A percentile compares a stretch with the other conserved stretches of the same genome.
These are phyloP conservation scores for Ceratoteleas bidentatus DNA, from an alignment of 1,140 invertebrate species.

Conservation along the genomic window DNA sequence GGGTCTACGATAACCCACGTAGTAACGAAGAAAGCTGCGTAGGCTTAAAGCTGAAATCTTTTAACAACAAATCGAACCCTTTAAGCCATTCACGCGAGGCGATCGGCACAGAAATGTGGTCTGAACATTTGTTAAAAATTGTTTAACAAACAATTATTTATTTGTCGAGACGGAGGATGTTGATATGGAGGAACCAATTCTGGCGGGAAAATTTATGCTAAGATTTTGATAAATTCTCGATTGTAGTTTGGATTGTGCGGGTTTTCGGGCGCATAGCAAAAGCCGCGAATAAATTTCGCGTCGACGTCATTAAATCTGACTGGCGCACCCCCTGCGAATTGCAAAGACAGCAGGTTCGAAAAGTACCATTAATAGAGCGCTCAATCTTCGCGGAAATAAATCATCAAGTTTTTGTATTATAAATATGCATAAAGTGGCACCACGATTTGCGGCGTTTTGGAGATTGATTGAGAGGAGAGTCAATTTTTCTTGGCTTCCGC, in stretches of 20 bases:
- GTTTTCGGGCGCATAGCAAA: conserved; percentile 29
- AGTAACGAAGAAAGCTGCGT: conserved; percentile 62
- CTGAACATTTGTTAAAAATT: too few species aligned
- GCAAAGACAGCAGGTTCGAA: conserved; percentile 56
- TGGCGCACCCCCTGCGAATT: conserved; percentile 45
- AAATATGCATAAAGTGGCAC: conserved; percentile 26
- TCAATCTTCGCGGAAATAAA: conserved; percentile 49
- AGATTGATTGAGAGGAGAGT: conserved; percentile 2
- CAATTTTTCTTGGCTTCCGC: too few species aligned
- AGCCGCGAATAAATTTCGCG: conserved; percentile 57
- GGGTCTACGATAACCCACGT: conserved; percentile 64
- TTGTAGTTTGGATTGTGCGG: conserved; percentile 33
- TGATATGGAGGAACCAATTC: neutral
- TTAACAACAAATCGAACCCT: conserved; percentile 45
- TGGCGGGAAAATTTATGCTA: conserved; percentile 1
- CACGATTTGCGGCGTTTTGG: conserved; percentile 2
- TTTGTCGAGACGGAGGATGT: too few species aligned
- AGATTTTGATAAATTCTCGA: conserved; percentile 23
- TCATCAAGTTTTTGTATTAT: conserved; percentile 36
- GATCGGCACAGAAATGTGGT: too few species aligned
- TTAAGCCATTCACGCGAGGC: conserved; percentile 23
- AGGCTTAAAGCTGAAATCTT: conserved; percentile 65
- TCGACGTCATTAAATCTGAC: conserved; percentile 63
- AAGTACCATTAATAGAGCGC: conserved; percentile 52
- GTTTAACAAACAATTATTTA: too few species aligned